Evolutionary conservation across 1,140 invertebrate genomes (phyloP), one percentile per base, ranked within the genome.

Genomic region (Acromyrmex echinatior): DNA sequence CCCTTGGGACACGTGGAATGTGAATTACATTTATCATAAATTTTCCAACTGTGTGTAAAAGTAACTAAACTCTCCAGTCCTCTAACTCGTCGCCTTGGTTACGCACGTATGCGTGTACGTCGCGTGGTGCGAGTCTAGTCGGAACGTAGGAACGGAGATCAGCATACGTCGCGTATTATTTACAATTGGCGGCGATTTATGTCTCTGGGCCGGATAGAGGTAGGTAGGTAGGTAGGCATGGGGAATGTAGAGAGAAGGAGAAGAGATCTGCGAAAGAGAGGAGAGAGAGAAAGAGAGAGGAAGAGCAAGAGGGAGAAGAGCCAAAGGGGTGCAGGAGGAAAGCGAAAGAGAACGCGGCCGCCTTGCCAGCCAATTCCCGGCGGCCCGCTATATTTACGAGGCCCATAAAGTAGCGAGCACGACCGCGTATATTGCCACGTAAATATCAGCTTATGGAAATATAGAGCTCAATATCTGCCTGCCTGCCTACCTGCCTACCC

Each of bases 401-500:
- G 92, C 92, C 94, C 95, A 94, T 96, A 96, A 96, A 96, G 93
- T 95, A 94, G 93, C 92, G 93, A 92, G 92, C 93, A 93, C 93
- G 94, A 92, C 94, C 94, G 94, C 94, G 95, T 95, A 95, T 95
- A 95, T 95, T 95, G 95, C 95, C 95, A 92, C 95, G 95, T 96
- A 95, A 96, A 96, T 96, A 95, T 95, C 94, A 96, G 94, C 95
- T 96, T 96, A 96, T 96, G 95, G 95, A 96, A 96, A 96, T 96
- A 95, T 95, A 96, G 95, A 95, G 95, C 95, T 95, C 95, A 96
- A 96, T 96, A 96, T 96, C 94, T 95, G 95, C 95, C 94, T 93
- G 93, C 81, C 82, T 84, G 71, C 86, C 87, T 91, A 70, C 39
- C 39, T 45, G 39, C 39, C 39, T 45, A 90, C 89, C 89, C 81